Percentiles rank a stretch among this genome's conserved stretches.
These are phyloP conservation scores for Sebastes oblongus DNA, from an alignment of 2,797 vertebrate species.

Conservation along the genomic window DNA sequence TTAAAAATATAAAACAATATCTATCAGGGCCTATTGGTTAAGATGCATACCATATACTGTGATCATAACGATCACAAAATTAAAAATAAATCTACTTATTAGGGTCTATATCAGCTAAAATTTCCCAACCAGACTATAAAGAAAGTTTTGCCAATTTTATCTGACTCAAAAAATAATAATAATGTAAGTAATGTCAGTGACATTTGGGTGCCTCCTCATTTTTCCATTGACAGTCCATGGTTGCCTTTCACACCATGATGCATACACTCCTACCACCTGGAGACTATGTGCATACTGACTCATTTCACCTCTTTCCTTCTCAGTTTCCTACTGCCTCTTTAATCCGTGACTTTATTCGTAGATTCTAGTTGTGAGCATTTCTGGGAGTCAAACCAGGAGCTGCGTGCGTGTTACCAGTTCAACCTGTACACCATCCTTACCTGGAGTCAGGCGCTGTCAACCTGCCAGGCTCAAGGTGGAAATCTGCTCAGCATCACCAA, in stretches of 20 bases:
- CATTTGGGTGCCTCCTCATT: not conserved
- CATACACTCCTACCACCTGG: not conserved
- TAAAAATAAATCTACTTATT: not conserved
- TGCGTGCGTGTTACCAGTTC: conserved; percentile 91
- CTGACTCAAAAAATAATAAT: not conserved
- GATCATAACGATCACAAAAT: not conserved
- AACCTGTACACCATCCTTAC: conserved; percentile 88
- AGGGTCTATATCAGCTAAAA: not conserved
- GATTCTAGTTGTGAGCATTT: conserved; percentile 82
- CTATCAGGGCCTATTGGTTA: not conserved
- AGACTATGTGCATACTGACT: not conserved
- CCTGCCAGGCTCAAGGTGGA: conserved; percentile 90
- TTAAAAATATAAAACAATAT: too few relatives aligned
- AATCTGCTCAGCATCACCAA: conserved; percentile 88
- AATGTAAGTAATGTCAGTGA: not conserved
- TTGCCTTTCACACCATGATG: not conserved
- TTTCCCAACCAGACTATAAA: not conserved
- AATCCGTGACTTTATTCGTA: conserved; percentile 41
- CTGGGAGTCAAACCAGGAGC: conserved; percentile 86
- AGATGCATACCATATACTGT: not conserved
- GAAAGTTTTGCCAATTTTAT: not conserved
- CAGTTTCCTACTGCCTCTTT: not conserved
- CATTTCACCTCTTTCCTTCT: not conserved
- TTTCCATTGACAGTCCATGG: not conserved
- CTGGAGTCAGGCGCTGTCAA: conserved; percentile 88